Evolutionary conservation across 2,888 invertebrate species (phyloP).

Genomic region (Andricus curvator): DNA sequence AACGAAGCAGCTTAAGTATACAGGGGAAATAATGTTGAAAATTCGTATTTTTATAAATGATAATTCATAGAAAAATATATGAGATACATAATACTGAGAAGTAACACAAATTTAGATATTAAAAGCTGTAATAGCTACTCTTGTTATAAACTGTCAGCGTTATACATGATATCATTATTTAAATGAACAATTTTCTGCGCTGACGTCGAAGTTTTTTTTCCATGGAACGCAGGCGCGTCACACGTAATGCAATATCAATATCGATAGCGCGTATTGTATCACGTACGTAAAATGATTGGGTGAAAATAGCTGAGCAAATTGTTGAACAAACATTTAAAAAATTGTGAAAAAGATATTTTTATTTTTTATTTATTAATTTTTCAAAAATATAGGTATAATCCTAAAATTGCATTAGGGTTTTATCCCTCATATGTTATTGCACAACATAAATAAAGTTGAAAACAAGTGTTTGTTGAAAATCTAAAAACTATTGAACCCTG

Average conservation of each 20-base stretch:
- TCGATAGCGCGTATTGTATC: neutral
- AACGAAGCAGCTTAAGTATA: neutral
- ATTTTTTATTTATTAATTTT: neutral
- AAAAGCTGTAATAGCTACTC: neutral
- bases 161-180: neutral
- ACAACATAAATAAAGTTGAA: neutral
- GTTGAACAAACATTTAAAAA: neutral
- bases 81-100: neutral
- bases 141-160: neutral
- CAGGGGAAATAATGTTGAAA: neutral
- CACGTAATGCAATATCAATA: conserved; percentile 3
- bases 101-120: neutral
- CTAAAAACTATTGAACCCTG: neutral
- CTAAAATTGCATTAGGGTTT: too few relatives aligned
- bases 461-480: neutral
- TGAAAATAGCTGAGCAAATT: neutral
- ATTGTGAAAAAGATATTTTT: neutral
- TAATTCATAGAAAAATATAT: neutral
- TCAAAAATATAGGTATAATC: too few relatives aligned
- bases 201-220: conserved; percentile 6
- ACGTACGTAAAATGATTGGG: neutral
- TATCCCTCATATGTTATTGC: neutral
- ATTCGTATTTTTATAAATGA: neutral
- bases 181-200: conserved; percentile 10
- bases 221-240: neutral